A percentile compares a stretch with the other conserved stretches of the same genome.
Conservation (phyloP, 1,140 invertebrate species). For the Brachionus manjavacas region DNA sequence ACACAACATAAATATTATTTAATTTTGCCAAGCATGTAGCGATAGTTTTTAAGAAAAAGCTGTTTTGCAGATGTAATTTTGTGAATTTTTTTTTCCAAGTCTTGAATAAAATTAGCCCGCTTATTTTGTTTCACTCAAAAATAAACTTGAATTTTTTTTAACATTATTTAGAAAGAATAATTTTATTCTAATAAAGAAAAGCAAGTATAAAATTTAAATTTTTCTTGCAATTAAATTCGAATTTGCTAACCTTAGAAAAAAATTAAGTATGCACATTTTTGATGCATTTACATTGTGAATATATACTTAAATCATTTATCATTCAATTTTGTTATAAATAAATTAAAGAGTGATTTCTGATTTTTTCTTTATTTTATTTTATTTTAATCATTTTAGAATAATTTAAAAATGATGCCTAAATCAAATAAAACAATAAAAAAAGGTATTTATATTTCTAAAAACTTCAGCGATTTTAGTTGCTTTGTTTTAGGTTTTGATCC, state of each 20-base stretch:
- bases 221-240: not conserved
- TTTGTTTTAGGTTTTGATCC: slow-evolving; percentile 19
- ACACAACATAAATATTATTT: not conserved
- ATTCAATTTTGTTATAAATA: not conserved
- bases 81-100: not conserved
- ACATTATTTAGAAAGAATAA: not conserved
- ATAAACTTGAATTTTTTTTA: not conserved
- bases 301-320: not conserved
- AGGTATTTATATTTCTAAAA: not conserved
- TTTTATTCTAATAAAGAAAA: not conserved
- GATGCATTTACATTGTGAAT: not conserved
- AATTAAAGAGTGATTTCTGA: not conserved
- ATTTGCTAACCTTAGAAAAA: not conserved
- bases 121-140: not conserved
- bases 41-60: not conserved
- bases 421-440: slow-evolving; percentile 19
- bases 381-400: not conserved
- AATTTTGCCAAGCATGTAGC: not conserved
- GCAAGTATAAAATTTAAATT: not conserved
- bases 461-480: not conserved
- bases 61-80: not conserved
- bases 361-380: not conserved
- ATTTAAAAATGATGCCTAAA: slow-evolving; percentile 27
- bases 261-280: not conserved
- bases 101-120: not conserved